Evolutionary conservation across 2,797 vertebrate species (phyloP), one percentile per base, ranked within the genome.

Genomic region (Pogoniulus pusillus): DNA sequence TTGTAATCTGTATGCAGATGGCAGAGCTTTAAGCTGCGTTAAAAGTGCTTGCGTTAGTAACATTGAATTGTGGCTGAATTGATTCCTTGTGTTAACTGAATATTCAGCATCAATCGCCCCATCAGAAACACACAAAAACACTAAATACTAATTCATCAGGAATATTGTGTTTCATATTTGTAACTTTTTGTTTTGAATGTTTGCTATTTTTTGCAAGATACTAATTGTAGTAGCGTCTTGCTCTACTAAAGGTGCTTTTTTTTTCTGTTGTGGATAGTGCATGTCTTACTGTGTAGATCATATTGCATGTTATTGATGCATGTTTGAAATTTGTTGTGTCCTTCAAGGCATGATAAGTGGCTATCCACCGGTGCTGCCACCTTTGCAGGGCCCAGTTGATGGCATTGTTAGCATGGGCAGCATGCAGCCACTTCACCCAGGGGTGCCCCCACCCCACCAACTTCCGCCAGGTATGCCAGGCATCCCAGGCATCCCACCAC

Each of bases 261-360:
- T 34, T 95, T 91, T 30, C 16, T 30, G 54, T 30, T 97, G 94
- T 96, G 96, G 89, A 34, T 96, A 96, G 97, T 97, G 98, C 98
- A 98, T 97, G 98, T 96, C 85, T 91, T 97, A 96, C 96, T 97
- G 96, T 96, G 95, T 96, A 96, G 96, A 88, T 96, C 97, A 96
- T 98, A 94, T 91, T 98, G 99, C 99, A 99, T 98, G 98, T 98
- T 97, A 98, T 98, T 98, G 97, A 98, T 98, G 98, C 98, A 99
- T 98, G 98, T 98, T 98, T 99, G 99, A 98, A 98, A 98, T 98
- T 97, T 98, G 96, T 99, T 98, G 97, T 99, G 97, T 98, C 98
- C 98, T 97, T 98, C 97, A 99, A 98, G 98, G 98, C 98, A 98
- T 98, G 98, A 98, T 98, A 97, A 98, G 98, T 98, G 98, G 98